Base-by-base conservation (phyloP, 2,888 invertebrate genomes). In the Plebejus anna region DNA sequence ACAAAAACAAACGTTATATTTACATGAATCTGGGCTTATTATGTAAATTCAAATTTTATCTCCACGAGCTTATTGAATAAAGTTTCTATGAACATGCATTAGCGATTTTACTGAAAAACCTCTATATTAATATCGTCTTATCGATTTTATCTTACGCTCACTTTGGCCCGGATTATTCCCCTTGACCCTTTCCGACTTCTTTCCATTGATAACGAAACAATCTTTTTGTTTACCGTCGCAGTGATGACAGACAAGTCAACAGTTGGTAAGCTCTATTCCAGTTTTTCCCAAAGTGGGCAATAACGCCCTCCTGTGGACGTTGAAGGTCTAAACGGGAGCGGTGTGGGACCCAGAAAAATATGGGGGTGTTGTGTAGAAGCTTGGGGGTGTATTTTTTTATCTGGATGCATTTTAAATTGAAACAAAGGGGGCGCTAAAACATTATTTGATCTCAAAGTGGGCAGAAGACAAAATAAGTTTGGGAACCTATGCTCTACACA, bases 101-200 rank as follows among this genome's bases (percentile, higher is more conserved):
- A 61, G 61, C 61, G 61, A 61, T 61, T 61, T 61, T 4, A 61
- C 11, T 61, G 61, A 28, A 61, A 61, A 61, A 28, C 28, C 9
- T 61, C 22, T 16, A 36, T 71, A 72, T 22, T n/a, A 71, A 38
- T 72, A 72, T 42, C 47, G 47, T 72, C 72, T 47, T 42, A 71
- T 28, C 72, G 72, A 72, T 72, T 22, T 72, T 42, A 72, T 42
- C 42, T 71, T 71, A 47, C 16, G 71, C 42, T 22, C n/a, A 22
- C 42, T 47, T 42, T 28, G 28, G 22, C 22, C 22, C 22, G 47
- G 22, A 9, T 72, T 2, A 9, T 22, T n/a, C 16, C n/a, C n/a
- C 71, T 47, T 47, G 71, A 71, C 71, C 70, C 11, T 72, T 47
- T 47, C 11, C 9, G 6, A 36, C 1, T 66, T 32, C 28, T 36